A percentile compares a stretch with the other conserved stretches of the same genome.
These are phyloP conservation scores for Rutpela maculata DNA, from an alignment of 2,888 invertebrate species.

Conservation along the genomic window DNA sequence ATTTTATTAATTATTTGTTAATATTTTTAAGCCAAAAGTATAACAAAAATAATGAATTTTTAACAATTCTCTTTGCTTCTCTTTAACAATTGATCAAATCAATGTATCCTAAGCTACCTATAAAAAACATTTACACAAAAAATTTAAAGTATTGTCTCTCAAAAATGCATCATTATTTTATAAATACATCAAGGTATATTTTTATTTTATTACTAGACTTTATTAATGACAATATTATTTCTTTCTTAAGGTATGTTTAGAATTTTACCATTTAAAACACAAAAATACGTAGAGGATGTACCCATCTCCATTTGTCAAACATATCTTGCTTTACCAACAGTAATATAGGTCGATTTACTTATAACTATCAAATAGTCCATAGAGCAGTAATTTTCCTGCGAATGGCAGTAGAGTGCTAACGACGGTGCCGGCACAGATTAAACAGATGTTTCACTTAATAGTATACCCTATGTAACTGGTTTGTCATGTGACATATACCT, in stretches of 20 bases:
- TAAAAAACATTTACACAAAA: slow-evolving; percentile 58
- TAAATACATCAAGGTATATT: slow-evolving; percentile 51
- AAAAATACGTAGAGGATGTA: slow-evolving; percentile 15
- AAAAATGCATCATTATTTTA: slow-evolving; percentile 59
- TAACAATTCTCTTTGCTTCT: slow-evolving; percentile 64
- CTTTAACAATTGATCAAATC: slow-evolving; percentile 65
- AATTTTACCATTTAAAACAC: slow-evolving; percentile 19
- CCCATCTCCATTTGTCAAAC: not conserved
- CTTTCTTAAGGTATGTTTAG: slow-evolving; percentile 4
- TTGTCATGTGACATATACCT: no score
- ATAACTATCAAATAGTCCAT: no score
- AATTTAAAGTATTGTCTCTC: slow-evolving; percentile 62
- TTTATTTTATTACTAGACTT: slow-evolving; percentile 45
- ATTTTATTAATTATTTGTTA: slow-evolving; percentile 50
- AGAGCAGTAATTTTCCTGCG: no score
- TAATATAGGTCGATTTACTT: not conserved
- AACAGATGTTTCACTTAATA: no score
- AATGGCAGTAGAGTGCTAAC: no score
- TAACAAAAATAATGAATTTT: slow-evolving; percentile 65
- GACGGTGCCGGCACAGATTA: no score
- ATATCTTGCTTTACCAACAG: not conserved
- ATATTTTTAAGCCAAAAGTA: slow-evolving; percentile 54
- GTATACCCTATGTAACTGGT: no score
- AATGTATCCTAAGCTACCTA: slow-evolving; percentile 59
- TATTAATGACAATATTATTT: slow-evolving; percentile 46